phyloP scores from a whole-genome alignment of 2,113 vertebrate genomes.

The Panthera uncia region DNA sequence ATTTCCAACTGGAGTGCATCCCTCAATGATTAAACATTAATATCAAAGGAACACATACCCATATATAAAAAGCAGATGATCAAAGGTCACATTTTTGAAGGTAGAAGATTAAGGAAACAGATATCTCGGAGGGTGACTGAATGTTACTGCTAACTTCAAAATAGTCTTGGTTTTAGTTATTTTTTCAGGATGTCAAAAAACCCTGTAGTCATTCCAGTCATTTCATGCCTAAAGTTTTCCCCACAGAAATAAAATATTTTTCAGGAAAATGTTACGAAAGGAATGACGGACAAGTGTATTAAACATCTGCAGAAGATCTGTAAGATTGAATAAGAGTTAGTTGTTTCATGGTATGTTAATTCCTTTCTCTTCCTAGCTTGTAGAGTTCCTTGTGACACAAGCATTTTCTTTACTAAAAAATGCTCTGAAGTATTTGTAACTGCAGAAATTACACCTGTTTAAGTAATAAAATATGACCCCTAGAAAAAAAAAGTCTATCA shows the following conservation, averaged over 20 bases:
- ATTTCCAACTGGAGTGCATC: slow-evolving; percentile 2
- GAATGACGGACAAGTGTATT: slow-evolving; percentile 40
- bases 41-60: neutral
- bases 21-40: slow-evolving; percentile 41
- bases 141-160: slow-evolving; percentile 37
- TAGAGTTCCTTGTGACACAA: slow-evolving; percentile 14
- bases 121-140: neutral
- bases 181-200: slow-evolving; percentile 59
- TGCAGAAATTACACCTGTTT: neutral
- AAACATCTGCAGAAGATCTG: slow-evolving; percentile 69
- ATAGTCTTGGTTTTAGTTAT: slow-evolving; percentile 15
- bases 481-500: neutral
- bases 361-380: slow-evolving; percentile 44
- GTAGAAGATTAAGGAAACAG: slow-evolving; percentile 43
- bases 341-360: slow-evolving; percentile 31
- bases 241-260: slow-evolving; percentile 51
- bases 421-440: neutral
- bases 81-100: slow-evolving; percentile 35
- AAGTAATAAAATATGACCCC: slow-evolving; percentile 6
- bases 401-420: neutral
- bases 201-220: slow-evolving; percentile 22
- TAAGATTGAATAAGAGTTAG: slow-evolving; percentile 37
- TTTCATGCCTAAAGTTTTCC: slow-evolving; percentile 44
- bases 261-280: neutral
- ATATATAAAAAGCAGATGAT: slow-evolving; percentile 25